Base-by-base conservation (phyloP, 2,113 vertebrate genomes). In the Pseudorhombus dupliciocellatus region DNA sequence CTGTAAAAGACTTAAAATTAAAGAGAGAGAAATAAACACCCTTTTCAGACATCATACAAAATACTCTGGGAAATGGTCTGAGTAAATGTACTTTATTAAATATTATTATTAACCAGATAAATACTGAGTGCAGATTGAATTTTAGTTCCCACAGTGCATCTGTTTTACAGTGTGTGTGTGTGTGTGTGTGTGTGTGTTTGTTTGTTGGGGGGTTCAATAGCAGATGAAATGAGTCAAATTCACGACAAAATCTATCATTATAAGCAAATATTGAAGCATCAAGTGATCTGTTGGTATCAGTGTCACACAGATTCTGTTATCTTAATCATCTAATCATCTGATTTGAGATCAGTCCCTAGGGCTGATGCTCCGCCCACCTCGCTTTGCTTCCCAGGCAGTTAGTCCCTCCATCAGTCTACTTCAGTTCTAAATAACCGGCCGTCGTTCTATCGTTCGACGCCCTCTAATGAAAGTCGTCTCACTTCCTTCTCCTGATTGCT, bases 371-470 rank as follows among this genome's bases (percentile, higher is more conserved):
- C 1, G 16, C 42, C 42, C 42, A 16, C 42, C 42, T 37, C 10
- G 10, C 11, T 37, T 10, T 3, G 9, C 34, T 37, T 37, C 42
- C 6, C 42, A 2, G 15, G 42, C 12, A 16, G 5, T 20, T 28
- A 51, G 37, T 22, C 21, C 22, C 28, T 9, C 21, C 6, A 58
- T 48, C 16, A 1, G 22, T n/a, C 65, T 21, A 8, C 58, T 26
- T 25, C 44, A 8, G 37, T 63, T 62, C 70, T 70, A 34, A 69
- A 70, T 55, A 75, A 66, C 8, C 50, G 12, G 21, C 50, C 4
- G 50, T 6, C 12, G n/a, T 6, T 24, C 7, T 12, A 22, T 14
- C 6, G 10, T n/a, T n/a, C 44, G 1, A 42, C 40, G 11, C 14
- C 16, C 44, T 46, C 44, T 50, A 9, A n/a, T 21, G 46, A 50